Conservation (phyloP, 2,888 invertebrate genomes). For the Dione juno region DNA sequence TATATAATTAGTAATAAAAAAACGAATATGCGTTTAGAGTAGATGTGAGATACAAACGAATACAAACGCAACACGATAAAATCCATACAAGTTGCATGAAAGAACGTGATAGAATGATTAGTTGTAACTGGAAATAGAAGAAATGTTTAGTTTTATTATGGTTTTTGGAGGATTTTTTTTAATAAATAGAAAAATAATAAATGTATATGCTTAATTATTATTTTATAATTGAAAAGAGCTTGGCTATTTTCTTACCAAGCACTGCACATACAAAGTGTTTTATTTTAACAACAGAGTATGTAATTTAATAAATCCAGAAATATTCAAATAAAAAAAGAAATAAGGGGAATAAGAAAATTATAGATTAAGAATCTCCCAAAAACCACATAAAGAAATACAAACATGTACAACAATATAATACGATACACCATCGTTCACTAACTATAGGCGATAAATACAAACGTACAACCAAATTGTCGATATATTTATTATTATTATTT, state of each 20-base stretch:
- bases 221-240: not conserved
- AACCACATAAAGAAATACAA: slow-evolving; percentile 35
- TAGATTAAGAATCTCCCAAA: slow-evolving; percentile 27
- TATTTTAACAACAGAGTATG: not conserved
- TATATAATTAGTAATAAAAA: not conserved
- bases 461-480: slow-evolving; percentile 34
- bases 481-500: not conserved
- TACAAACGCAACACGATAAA: slow-evolving; percentile 65
- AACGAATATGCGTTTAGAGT: slow-evolving; percentile 46
- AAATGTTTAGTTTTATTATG: slow-evolving; percentile 41
- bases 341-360: not conserved
- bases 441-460: slow-evolving; percentile 31
- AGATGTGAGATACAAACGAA: slow-evolving; percentile 41
- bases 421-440: slow-evolving; percentile 25
- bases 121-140: slow-evolving; percentile 50
- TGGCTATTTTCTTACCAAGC: not conserved
- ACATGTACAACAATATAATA: slow-evolving; percentile 31
- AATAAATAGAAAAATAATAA: not conserved
- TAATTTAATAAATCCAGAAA: not conserved
- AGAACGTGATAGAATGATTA: slow-evolving; percentile 62
- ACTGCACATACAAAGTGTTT: not conserved
- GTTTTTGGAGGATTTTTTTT: slow-evolving; percentile 41
- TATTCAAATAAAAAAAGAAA: not conserved
- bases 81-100: slow-evolving; percentile 66
- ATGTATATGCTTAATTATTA: not conserved